These are phyloP conservation scores for Ictalurus punctatus DNA, from an alignment of 2,113 vertebrate species.

Conservation along the genomic window DNA sequence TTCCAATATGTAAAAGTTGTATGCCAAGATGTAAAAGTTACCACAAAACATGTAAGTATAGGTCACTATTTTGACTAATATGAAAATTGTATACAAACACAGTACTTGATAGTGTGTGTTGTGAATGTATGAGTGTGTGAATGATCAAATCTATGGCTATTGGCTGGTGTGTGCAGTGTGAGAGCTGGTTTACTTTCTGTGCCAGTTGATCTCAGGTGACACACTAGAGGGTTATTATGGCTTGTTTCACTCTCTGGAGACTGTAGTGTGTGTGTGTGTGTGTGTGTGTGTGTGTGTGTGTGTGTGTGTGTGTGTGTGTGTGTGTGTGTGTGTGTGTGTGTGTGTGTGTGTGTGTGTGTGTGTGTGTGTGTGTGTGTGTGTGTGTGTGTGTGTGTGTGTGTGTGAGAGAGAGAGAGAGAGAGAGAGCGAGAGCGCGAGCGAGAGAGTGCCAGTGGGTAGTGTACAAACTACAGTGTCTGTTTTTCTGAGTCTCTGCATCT, in stretches of 20 bases:
- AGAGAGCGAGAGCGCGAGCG: conserved; percentile 20
- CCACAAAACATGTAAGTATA: background rate
- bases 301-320: background rate
- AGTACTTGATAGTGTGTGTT: background rate
- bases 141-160: conserved; percentile 29
- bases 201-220: conserved; percentile 52
- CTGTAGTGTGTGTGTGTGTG: conserved; percentile 19
- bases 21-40: background rate
- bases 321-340: conserved; percentile 6
- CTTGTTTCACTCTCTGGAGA: conserved; percentile 40
- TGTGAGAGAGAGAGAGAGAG: conserved; percentile 15
- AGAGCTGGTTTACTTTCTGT: conserved; percentile 43
- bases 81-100: conserved; percentile 1
- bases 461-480: conserved; percentile 11
- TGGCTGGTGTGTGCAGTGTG: conserved; percentile 13
- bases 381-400: conserved; percentile 1
- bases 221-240: conserved; percentile 52
- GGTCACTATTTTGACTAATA: background rate
- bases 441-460: conserved; percentile 22
- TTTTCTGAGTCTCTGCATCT: conserved; percentile 22
- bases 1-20: background rate
- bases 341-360: conserved; percentile 17
- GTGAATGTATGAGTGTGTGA: conserved; percentile 28
- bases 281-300: background rate
- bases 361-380: conserved; percentile 19